Percentiles rank a stretch among this genome's conserved stretches.
phyloP scores from a whole-genome alignment of 2,113 vertebrate species.

The Colistium nudipinnis region DNA sequence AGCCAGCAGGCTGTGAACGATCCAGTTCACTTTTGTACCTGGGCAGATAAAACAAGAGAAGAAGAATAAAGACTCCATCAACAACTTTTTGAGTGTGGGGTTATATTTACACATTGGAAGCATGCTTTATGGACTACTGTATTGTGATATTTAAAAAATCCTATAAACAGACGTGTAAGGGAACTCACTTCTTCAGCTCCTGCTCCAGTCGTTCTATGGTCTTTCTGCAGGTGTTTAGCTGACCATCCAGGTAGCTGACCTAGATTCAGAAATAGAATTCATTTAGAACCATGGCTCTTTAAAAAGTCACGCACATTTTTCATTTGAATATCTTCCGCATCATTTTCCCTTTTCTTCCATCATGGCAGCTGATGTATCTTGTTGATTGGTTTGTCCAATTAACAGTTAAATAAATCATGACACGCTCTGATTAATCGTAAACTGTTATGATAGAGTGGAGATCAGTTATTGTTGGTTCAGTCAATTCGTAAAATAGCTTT shows the following conservation, averaged over 20 bases:
- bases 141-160: background rate
- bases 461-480: no score
- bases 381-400: background rate
- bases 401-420: background rate
- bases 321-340: background rate
- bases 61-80: constrained; percentile 20
- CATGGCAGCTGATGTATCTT: background rate
- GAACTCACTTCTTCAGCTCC: constrained; percentile 89
- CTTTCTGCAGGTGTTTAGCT: constrained; percentile 88
- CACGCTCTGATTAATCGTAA: background rate
- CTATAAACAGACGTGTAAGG: background rate
- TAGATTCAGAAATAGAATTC: constrained; percentile 8
- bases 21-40: constrained; percentile 91
- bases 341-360: background rate
- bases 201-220: constrained; percentile 89
- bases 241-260: constrained; percentile 89
- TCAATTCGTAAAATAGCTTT: no score
- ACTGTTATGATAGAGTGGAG: background rate
- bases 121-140: background rate
- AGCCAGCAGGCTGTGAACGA: constrained; percentile 79
- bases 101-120: no score
- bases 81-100: background rate
- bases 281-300: background rate
- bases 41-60: constrained; percentile 48
- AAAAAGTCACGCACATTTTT: background rate